Percentiles rank a stretch among this genome's conserved stretches.
Conservation (phyloP, 2,797 vertebrate genomes). For the Microctenopoma lineatum region DNA sequence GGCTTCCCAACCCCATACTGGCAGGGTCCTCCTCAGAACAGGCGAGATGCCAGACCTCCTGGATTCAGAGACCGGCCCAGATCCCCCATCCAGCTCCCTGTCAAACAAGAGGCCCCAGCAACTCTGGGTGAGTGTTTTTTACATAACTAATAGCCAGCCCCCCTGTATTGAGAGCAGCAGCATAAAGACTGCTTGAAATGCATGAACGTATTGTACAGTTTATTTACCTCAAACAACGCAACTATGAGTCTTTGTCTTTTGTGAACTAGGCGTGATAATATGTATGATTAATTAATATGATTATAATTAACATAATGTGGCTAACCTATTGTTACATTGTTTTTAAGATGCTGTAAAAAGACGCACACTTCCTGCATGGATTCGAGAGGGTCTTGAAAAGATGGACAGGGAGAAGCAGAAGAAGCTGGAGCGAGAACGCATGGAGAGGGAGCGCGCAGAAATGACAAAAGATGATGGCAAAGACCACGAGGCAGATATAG, state of each 20-base stretch:
- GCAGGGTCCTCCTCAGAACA: constrained; percentile 94
- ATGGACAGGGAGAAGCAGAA: constrained; percentile 99
- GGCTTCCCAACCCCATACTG: constrained; percentile 96
- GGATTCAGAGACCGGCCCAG: constrained; percentile 93
- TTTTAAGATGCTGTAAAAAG: constrained; percentile 94
- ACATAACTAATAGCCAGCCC: neutral
- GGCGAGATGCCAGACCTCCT: constrained; percentile 92
- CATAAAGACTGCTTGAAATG: neutral
- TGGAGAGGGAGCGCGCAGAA: constrained; percentile 95
- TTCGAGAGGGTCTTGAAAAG: constrained; percentile 98
- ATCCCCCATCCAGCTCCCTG: constrained; percentile 92
- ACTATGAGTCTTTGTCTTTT: neutral
- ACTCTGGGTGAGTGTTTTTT: constrained; percentile 82
- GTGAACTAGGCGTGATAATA: no score
- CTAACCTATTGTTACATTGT: constrained; percentile 14
- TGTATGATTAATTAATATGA: no score
- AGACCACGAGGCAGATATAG: constrained; percentile 83
- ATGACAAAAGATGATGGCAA: constrained; percentile 89
- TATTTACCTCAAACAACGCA: neutral
- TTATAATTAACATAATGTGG: neutral
- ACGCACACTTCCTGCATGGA: constrained; percentile 97
- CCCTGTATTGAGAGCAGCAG: neutral
- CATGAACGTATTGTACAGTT: no score
- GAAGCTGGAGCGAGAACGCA: constrained; percentile 93
- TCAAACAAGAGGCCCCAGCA: constrained; percentile 91